Base-by-base conservation (phyloP, 2,888 invertebrate species). In the Eledona agricola region DNA sequence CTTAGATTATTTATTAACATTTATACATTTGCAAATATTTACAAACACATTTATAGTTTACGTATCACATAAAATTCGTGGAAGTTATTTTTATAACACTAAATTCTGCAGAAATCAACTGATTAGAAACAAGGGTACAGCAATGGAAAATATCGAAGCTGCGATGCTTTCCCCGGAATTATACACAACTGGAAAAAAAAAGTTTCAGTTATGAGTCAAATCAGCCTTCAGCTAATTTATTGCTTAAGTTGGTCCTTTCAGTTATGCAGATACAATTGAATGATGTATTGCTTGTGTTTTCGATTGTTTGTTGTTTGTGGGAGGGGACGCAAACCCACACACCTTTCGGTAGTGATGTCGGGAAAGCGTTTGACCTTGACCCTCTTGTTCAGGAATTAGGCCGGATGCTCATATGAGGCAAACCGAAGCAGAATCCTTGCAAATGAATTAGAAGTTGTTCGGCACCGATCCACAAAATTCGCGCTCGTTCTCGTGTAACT, bases 21-120 rank as follows among this genome's bases (percentile, higher is more conserved):
- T 46, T 34, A 46, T 46, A 46, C 46, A 28, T 17, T 47, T 37
- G 38, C 29, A 29, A 10, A 35, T 37, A 47, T 47, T 37, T 47
- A 47, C 38, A 37, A 47, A 35, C 31, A 37, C 37, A 47, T 47
- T 23, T 45, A 40, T 35, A 38, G 13, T 38, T 29, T 45, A 35
- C 37, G 19, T 51, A 51, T 51, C 51, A 51, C 51, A 51, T 51
- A 51, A 29, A 51, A 51, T 51, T 51, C 43, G 51, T 51, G 51
- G 51, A 51, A 51, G 51, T 51, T 43, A 40, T 32, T 25, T 35
- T 31, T 22, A 25, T 25, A 23, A 10, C 10, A 13, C 7, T 10
- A n/a, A 22, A 13, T 15, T 11, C 38, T 11, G 12, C 16, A 38
- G 50, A 19, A 51, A 51, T 51, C 51, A 51, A 34, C 51, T 51